Evolutionary conservation across 2,888 invertebrate genomes (phyloP).

Genomic region (Stratiomys singularior): DNA sequence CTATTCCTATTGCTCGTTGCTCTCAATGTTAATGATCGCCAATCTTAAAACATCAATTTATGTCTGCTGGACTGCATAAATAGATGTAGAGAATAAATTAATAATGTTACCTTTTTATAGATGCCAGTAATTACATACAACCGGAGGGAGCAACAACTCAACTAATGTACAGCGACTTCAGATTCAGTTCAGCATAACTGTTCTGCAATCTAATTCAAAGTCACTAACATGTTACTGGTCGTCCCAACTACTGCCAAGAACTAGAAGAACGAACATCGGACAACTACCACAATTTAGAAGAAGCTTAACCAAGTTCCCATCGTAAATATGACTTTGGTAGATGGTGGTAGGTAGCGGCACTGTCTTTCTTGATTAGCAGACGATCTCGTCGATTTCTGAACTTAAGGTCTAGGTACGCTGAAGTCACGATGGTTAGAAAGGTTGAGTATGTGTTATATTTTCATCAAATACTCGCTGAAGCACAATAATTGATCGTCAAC

Average conservation of each 20-base stretch:
- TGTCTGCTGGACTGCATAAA: conserved; percentile 11
- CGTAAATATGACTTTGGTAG: conserved; percentile 12
- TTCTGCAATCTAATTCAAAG: conserved; percentile 1
- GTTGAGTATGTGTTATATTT: no score
- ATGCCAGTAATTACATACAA: not conserved
- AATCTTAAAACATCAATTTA: not conserved
- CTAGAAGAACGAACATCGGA: no score
- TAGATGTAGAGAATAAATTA: conserved; percentile 6
- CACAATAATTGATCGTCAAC: no score
- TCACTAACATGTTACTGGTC: not conserved
- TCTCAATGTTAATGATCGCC: not conserved
- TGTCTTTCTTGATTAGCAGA: not conserved
- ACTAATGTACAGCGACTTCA: not conserved
- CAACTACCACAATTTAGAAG: not conserved
- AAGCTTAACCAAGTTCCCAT: not conserved
- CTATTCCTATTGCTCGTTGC: no score
- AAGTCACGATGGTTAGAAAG: no score
- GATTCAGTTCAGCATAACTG: not conserved
- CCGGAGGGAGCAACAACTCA: not conserved
- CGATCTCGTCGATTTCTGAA: not conserved
- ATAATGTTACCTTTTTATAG: conserved; percentile 19
- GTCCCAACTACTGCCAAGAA: not conserved
- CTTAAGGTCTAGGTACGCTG: not conserved
- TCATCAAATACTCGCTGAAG: no score
- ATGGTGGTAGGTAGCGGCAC: not conserved